Conservation (phyloP, 64 coral and sea anemone genomes). For the Stichodactyla helianthus region DNA sequence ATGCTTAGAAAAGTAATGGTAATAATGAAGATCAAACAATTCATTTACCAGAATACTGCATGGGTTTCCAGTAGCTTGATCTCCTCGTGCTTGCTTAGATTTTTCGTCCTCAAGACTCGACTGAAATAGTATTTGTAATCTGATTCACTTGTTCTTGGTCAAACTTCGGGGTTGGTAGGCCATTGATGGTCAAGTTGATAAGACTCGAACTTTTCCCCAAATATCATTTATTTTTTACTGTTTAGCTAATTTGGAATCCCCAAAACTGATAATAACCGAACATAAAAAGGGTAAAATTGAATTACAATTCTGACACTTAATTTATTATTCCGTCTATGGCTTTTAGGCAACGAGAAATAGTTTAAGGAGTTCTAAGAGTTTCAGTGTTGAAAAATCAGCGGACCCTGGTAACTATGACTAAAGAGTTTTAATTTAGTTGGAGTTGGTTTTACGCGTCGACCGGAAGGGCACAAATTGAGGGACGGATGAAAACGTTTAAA, state of each 20-base stretch:
- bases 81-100: slow-evolving; percentile 4
- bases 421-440: slow-evolving; percentile 28
- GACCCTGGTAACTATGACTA: not conserved
- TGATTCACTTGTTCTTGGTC: slow-evolving; percentile 10
- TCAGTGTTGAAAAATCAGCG: not conserved
- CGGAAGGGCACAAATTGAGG: slow-evolving; percentile 5
- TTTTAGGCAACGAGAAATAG: not conserved
- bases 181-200: slow-evolving; percentile 17
- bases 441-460: not conserved
- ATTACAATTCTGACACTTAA: slow-evolving; percentile 1
- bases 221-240: slow-evolving; percentile 25
- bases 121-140: not conserved
- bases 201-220: not conserved
- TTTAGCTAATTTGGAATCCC: slow-evolving; percentile 20
- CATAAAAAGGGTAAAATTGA: slow-evolving; percentile 7
- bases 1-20: not conserved
- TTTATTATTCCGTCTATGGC: not conserved
- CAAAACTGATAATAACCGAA: slow-evolving; percentile 21
- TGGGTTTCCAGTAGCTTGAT: not conserved
- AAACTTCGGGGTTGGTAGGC: slow-evolving; percentile 13
- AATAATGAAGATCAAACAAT: slow-evolving; percentile 9
- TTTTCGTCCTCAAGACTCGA: not conserved
- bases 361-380: slow-evolving; percentile 8
- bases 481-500: slow-evolving; percentile 23
- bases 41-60: not conserved